Evolutionary conservation across 2,113 vertebrate species (phyloP), one percentile per base, ranked within the genome.

Genomic region (Sander lucioperca): DNA sequence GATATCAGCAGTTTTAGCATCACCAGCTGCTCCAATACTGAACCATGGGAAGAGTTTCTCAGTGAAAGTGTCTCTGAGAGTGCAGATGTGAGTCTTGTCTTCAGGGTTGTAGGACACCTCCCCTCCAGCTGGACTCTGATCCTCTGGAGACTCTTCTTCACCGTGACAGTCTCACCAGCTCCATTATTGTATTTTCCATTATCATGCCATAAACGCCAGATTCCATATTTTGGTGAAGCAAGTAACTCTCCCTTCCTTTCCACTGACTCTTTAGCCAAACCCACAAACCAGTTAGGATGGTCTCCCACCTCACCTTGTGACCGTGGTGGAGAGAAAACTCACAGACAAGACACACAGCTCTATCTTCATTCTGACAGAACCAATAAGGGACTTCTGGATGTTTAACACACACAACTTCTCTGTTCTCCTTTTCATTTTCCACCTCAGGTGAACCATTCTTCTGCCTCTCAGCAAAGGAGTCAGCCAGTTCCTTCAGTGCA

Each of bases 51-150:
- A 83, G 8, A 83, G 30, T 71, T 76, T 88, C 69, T 85, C 83
- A 56, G 82, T 85, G 64, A 88, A 88, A 51, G 62, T 82, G 53
- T 85, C 71, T 85, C 13, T 86, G 58, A 80, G 15, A 16, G 76
- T 87, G 74, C 0, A 86, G 73, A 89, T 76, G 48, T 18, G 72
- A 80, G 59, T 77, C 86, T 7, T 77, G 72, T 83, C 72, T 27
- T 74, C 56, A 83, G 67, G 10, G 47, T 80, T 5, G 36, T 77
- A 39, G 78, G 79, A 86, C 79, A 90, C 87, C 58, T 86, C 25
- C 18, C 86, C 71, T 93, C 86, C 83, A 93, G 87, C 72, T 88
- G 70, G 54, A 93, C 80, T 48, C 67, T 77, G 80, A 92, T 82
- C 76, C 62, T 86, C 83, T 84, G 72, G 21, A 69, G 76, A 74